Conservation (phyloP, 2,113 vertebrate genomes). For the sheep (Ovis aries) region DNA sequence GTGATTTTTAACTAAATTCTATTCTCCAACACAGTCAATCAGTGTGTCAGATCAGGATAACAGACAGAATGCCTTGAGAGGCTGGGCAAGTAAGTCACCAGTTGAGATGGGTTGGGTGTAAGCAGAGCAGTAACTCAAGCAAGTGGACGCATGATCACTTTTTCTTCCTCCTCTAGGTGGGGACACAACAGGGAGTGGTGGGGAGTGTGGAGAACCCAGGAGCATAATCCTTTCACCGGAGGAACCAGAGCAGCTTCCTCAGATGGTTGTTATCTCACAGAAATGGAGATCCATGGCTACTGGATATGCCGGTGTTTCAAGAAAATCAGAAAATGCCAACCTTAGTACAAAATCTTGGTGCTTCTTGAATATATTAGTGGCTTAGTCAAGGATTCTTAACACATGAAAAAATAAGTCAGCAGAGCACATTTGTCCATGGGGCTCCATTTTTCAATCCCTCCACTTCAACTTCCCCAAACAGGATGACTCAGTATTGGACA, state of each 20-base stretch:
- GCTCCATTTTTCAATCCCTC: not conserved
- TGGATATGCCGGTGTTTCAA: not conserved
- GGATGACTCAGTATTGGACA: not conserved
- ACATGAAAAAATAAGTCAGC: not conserved
- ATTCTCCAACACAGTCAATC: not conserved
- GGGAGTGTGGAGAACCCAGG: not conserved
- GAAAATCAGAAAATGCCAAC: not conserved
- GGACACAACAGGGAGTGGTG: not conserved
- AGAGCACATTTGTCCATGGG: not conserved
- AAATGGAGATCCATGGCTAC: not conserved
- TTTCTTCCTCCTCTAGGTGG: not conserved
- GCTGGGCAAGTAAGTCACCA: not conserved
- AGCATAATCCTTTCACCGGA: not conserved
- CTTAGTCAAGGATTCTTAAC: not conserved
- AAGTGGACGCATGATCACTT: not conserved
- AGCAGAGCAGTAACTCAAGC: not conserved
- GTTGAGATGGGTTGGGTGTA: not conserved
- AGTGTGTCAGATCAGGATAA: not conserved
- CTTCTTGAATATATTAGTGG: not conserved
- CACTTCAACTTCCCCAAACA: not conserved
- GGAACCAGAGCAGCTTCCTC: not conserved
- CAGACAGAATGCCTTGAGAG: not conserved
- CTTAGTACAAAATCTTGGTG: not conserved
- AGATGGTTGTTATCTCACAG: not conserved
- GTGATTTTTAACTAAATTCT: not conserved